Evolutionary conservation across 2,113 vertebrate genomes (phyloP).

Genomic region (Rhabdornis inornatus): DNA sequence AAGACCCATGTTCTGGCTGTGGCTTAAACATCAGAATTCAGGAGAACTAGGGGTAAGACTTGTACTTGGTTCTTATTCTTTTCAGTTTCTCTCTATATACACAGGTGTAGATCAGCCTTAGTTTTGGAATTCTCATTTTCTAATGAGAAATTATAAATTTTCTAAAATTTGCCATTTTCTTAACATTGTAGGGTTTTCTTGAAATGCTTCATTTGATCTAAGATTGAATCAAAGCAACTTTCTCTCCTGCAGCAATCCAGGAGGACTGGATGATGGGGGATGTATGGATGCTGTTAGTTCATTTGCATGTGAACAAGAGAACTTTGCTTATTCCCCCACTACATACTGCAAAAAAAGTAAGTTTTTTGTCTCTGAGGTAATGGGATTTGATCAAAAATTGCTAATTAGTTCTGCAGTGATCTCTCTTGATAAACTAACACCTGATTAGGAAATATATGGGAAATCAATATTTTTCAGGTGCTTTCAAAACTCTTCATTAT

Average conservation of each 20-base stretch:
- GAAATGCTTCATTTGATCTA: background rate
- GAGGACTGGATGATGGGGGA: background rate
- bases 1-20: rapidly evolving
- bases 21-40: background rate
- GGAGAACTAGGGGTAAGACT: background rate
- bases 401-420: background rate
- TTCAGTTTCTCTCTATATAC: background rate
- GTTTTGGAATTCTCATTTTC: background rate
- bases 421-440: background rate
- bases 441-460: background rate
- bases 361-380: background rate
- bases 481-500: background rate
- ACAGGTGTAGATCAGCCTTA: background rate
- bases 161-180: background rate
- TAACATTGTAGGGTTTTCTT: background rate
- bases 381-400: background rate
- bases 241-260: background rate
- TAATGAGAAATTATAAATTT: too few relatives aligned
- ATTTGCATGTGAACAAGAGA: background rate
- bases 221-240: background rate
- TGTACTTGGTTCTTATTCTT: background rate
- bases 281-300: background rate
- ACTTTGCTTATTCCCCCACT: background rate
- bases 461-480: background rate
- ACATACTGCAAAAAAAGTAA: background rate